These are phyloP conservation scores for Cnemophilus loriae DNA, from an alignment of 2,113 vertebrate species.

Conservation along the genomic window DNA sequence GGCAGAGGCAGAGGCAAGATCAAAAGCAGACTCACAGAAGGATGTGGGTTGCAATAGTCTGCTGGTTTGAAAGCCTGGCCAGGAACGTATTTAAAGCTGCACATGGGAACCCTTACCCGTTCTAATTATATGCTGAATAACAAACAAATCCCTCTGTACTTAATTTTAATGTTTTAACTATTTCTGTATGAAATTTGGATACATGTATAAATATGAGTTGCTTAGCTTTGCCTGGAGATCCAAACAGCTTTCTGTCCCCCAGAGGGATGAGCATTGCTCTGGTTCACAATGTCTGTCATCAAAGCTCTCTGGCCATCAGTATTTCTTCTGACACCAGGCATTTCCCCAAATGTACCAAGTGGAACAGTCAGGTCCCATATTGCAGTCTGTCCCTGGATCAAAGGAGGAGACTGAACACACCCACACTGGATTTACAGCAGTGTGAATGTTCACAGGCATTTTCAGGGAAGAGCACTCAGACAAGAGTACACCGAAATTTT, in stretches of 20 bases:
- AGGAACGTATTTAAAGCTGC: background rate
- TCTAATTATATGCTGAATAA: background rate
- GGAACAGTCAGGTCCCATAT: background rate
- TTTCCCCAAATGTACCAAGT: background rate
- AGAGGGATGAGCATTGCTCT: background rate
- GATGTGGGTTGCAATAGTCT: background rate
- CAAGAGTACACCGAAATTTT: background rate
- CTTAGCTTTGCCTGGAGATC: background rate
- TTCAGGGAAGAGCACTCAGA: background rate
- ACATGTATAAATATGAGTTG: background rate
- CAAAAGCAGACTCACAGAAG: background rate
- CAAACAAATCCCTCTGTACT: background rate
- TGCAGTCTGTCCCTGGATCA: background rate
- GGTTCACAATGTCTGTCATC: background rate
- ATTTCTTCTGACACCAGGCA: background rate
- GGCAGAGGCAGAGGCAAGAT: background rate
- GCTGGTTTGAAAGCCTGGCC: background rate
- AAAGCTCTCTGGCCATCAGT: background rate
- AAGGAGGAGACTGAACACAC: background rate
- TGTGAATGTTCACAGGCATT: background rate
- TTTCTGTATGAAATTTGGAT: background rate
- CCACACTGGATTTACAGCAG: background rate
- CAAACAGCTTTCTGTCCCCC: background rate
- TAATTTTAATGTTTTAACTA: background rate
- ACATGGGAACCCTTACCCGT: background rate